Base-by-base conservation (phyloP, 2,797 vertebrate species). In the Orestias chungarensis region DNA sequence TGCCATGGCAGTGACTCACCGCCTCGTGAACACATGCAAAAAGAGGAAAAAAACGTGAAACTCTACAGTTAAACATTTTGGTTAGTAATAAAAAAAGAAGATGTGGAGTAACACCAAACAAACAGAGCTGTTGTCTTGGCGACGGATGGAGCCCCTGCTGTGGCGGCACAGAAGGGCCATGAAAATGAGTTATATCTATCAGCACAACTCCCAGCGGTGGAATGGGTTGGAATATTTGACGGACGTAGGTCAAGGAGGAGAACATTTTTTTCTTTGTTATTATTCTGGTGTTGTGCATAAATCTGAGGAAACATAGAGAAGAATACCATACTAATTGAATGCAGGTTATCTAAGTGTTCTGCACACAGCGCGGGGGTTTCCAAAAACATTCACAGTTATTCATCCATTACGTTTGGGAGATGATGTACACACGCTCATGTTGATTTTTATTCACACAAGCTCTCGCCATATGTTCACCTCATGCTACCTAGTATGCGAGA, bases 121-220 rank as follows among this genome's bases (percentile, higher is more conserved):
- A 92, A 93, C 87, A 93, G 69, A 80, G 65, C 70, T 52, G 88
- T 92, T 87, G 78, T 86, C 86, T 40, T 79, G 80, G 88, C 73
- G 75, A 88, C 25, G 65, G 62, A 68, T 47, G 61, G 73, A 75
- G 78, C 75, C 73, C 88, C 86, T 70, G 78, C 69, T 85, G 85
- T 82, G 84, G 59, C 79, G 73, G 44, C 65, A 68, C 68, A 78
- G 23, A 76, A 72, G 66, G 55, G 70, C 80, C 74, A 85, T 83
- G 67, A 79, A 44, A 76, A 68, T 78, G 67, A 80, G 46, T 52
- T 75, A 61, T 66, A 83, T 70, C 47, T 62, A 76, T 62, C 74
- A 74, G 76, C 57, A 54, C 10, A 4, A 74, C 52, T 72, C 54
- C 43, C 14, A 44, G 62, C 18, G 54, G 62, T 73, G 73, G 62